A percentile compares a stretch with the other conserved stretches of the same genome.
These are phyloP conservation scores for Orbicella faveolata DNA, from an alignment of 64 coral and sea anemone species.

Conservation along the genomic window DNA sequence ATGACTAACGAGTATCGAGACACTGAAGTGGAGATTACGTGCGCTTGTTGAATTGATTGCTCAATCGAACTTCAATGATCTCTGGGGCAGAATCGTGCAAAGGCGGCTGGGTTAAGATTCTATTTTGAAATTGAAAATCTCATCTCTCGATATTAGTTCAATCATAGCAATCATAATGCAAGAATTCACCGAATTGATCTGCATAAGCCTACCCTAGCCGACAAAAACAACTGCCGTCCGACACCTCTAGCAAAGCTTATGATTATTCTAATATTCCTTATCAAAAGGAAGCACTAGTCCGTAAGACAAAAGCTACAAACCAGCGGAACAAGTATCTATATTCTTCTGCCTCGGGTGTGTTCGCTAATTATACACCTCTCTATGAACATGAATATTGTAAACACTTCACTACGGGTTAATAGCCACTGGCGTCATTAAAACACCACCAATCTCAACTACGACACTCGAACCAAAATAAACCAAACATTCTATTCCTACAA, in stretches of 20 bases:
- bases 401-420: background rate
- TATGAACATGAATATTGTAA: background rate
- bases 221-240: background rate
- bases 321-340: background rate
- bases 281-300: background rate
- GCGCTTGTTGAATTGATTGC: background rate
- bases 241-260: background rate
- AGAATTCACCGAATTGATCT: too few relatives aligned
- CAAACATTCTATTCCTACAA: background rate
- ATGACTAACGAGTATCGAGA: background rate
- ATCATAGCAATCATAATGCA: too few relatives aligned
- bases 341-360: background rate
- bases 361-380: background rate
- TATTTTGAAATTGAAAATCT: background rate
- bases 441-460: background rate
- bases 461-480: constrained; percentile 9
- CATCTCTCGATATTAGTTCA: too few relatives aligned
- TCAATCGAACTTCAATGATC: background rate
- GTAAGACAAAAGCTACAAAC: background rate
- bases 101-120: background rate
- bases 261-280: constrained; percentile 20
- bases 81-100: background rate
- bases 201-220: too few relatives aligned
- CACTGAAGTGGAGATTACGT: background rate
- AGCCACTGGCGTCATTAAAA: background rate